These are phyloP conservation scores for Trilocha varians DNA, from an alignment of 2,888 invertebrate genomes.

Conservation along the genomic window DNA sequence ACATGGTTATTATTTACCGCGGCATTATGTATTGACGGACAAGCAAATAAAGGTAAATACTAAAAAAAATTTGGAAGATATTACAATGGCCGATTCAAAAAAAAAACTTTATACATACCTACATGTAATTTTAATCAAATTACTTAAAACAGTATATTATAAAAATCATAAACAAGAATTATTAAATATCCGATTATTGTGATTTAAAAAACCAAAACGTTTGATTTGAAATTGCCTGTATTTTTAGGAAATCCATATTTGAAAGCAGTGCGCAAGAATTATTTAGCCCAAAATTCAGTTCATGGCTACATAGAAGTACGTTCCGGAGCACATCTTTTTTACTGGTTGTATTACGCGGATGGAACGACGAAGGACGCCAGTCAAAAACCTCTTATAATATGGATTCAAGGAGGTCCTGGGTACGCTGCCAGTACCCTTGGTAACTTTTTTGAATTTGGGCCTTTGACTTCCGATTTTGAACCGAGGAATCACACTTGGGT, in stretches of 20 bases:
- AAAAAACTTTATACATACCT: no score
- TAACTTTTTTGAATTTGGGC: slow-evolving; percentile 89
- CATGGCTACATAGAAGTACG: slow-evolving; percentile 85
- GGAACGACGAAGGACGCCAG: slow-evolving; percentile 70
- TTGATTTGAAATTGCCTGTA: no score
- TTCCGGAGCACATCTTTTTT: slow-evolving; percentile 84
- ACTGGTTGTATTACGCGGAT: slow-evolving; percentile 89
- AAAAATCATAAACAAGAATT: no score
- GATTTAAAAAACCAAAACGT: no score
- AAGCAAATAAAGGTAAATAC: no score
- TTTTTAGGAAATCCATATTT: slow-evolving; percentile 40
- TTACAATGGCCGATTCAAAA: no score
- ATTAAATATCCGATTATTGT: no score
- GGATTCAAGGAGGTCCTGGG: slow-evolving; percentile 93
- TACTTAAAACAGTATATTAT: no score
- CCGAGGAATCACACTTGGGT: slow-evolving; percentile 86
- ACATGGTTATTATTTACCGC: no score
- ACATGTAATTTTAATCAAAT: no score
- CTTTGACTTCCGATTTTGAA: slow-evolving; percentile 76
- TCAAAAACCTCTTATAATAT: slow-evolving; percentile 82
- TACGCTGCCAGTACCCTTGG: slow-evolving; percentile 88
- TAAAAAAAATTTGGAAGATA: no score
- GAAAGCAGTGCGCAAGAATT: slow-evolving; percentile 27
- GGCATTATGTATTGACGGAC: no score
- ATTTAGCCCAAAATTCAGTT: slow-evolving; percentile 27